These are phyloP conservation scores for Paelopatides confundens DNA, from an alignment of 53 echinoderm and acorn worm genomes.

Conservation along the genomic window DNA sequence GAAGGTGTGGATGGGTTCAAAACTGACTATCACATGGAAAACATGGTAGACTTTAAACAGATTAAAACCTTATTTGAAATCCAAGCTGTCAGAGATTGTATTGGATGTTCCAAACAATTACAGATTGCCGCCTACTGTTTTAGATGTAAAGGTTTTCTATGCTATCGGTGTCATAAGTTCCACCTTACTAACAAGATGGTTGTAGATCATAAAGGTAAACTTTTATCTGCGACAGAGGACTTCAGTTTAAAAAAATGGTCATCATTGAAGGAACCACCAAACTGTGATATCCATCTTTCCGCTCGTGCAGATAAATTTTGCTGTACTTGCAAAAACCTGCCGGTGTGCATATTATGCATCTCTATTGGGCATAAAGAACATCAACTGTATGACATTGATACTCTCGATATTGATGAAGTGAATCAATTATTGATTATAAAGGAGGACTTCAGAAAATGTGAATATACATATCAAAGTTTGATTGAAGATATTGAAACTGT, in stretches of 20 bases:
- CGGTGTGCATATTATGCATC: neutral
- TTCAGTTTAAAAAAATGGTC: neutral
- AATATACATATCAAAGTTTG: neutral
- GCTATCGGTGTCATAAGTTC: neutral
- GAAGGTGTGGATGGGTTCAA: neutral
- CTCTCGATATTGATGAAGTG: neutral
- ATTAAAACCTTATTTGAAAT: neutral
- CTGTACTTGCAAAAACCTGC: neutral
- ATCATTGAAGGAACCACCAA: neutral
- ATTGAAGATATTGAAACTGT: neutral
- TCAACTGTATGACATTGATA: neutral
- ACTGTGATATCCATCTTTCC: neutral
- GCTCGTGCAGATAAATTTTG: neutral
- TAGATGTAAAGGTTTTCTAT: neutral
- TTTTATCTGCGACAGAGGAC: neutral
- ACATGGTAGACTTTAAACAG: neutral
- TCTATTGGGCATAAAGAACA: neutral
- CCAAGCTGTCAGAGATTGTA: neutral
- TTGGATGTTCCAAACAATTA: neutral
- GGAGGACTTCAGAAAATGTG: neutral
- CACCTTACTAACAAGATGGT: neutral
- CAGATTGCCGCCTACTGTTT: neutral
- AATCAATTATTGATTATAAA: neutral
- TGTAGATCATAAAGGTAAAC: neutral
- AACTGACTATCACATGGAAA: constrained; percentile 2